Evolutionary conservation across 2,113 vertebrate species (phyloP).

Genomic region (Morone saxatilis): DNA sequence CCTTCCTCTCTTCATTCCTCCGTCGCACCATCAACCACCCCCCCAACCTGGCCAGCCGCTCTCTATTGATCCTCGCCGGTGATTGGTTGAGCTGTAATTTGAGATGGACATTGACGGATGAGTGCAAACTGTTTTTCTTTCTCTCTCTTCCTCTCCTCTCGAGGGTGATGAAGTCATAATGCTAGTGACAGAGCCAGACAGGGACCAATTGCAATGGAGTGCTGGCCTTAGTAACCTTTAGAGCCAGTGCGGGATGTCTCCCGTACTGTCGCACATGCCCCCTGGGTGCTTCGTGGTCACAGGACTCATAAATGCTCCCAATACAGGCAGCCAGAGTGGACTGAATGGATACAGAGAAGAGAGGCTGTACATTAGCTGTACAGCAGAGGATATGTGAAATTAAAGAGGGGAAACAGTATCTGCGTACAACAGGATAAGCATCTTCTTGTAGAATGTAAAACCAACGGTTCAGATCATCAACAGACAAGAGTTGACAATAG

Average conservation of each 20-base stretch:
- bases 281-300: constrained; percentile 60
- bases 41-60: constrained; percentile 82
- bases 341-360: constrained; percentile 14
- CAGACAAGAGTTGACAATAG: background rate
- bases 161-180: constrained; percentile 85
- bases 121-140: constrained; percentile 85
- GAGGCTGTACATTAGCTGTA: constrained; percentile 15
- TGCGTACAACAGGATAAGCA: background rate
- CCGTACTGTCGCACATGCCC: constrained; percentile 57
- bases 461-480: background rate
- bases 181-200: constrained; percentile 77
- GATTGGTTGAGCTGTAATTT: constrained; percentile 89
- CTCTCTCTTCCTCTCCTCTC: constrained; percentile 79
- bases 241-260: constrained; percentile 72
- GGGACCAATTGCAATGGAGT: constrained; percentile 78
- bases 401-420: background rate
- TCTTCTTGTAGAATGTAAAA: background rate
- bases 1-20: constrained; percentile 78
- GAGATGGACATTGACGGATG: constrained; percentile 92
- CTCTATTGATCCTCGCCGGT: constrained; percentile 88
- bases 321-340: constrained; percentile 31
- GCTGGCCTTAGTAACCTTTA: constrained; percentile 79
- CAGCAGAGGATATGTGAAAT: constrained; percentile 1
- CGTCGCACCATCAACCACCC: constrained; percentile 64
- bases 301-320: constrained; percentile 73